Evolutionary conservation across 2,888 invertebrate species (phyloP), one percentile per base, ranked within the genome.

Genomic region (Anodontia alba): DNA sequence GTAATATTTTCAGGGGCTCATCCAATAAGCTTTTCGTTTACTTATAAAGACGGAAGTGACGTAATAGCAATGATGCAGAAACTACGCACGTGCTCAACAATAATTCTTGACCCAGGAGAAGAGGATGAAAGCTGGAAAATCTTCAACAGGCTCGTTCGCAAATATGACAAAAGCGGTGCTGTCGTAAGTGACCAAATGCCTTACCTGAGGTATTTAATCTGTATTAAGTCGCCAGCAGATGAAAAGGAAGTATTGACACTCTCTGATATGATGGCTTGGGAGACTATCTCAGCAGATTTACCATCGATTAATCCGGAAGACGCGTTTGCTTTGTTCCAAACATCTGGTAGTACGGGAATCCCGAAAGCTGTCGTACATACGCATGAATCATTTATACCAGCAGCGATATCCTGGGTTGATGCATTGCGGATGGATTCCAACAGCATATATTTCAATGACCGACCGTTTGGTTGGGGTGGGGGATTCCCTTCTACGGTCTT

Each of bases 1-100:
- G 68, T 78, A 1, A 76, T 81, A 67, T 66, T 76, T 20, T 76
- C 78, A 0, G 70, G 77, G 1, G 81, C 76, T 0, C 31, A 36
- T 7, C 78, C 81, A 20, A 46, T 76, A 10, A 71, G 46, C 20
- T 20, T 78, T 0, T 29, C 76, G 12, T 78, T 84, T 51, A 78
- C 84, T 2, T 84, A 81, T 68, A 73, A 1, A 20, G 79, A 84
- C 43, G 81, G 84, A 67, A 81, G 81, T 42, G 84, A 84, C 46
- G 42, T 84, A 0, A 20, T 81, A 1, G 73, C 77, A 1, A 26
- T 76, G 15, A 81, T 81, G 81, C 43, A 76, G 62, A 57, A 62
- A 66, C 20, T 73, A 17, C 12, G 38, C 26, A 73, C 73, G 1
- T 73, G 73, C 33, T 33, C 69, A 2, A 12, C 26, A 1, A 42